These are phyloP conservation scores for Clistopyga incitator DNA, from an alignment of 2,888 invertebrate species.

Conservation along the genomic window DNA sequence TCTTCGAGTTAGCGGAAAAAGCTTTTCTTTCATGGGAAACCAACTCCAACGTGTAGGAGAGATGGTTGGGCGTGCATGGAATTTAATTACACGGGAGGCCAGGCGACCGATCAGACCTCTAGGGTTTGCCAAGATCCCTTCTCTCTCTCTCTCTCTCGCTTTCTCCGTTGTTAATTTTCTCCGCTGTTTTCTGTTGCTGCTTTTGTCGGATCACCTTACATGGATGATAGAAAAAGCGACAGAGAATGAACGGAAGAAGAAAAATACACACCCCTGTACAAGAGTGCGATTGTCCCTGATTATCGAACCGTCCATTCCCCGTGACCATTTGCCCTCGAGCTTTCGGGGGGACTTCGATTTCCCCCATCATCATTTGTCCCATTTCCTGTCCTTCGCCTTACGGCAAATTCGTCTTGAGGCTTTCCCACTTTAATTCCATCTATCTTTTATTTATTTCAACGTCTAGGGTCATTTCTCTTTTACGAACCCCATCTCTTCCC, in stretches of 20 bases:
- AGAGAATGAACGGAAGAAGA: background rate
- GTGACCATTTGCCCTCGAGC: slow-evolving; percentile 37
- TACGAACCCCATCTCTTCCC: background rate
- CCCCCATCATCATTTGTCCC: slow-evolving; percentile 30
- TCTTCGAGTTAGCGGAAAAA: slow-evolving; percentile 43
- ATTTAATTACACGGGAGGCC: slow-evolving; percentile 75
- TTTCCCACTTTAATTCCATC: background rate
- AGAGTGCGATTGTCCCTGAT: slow-evolving; percentile 61
- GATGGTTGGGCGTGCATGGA: slow-evolving; percentile 69
- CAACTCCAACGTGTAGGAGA: slow-evolving; percentile 54
- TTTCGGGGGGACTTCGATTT: slow-evolving; percentile 17
- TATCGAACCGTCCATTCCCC: slow-evolving; percentile 66
- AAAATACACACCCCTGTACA: slow-evolving; percentile 5
- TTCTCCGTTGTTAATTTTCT: background rate
- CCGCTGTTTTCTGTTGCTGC: background rate
- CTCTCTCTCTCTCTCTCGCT: slow-evolving; percentile 18
- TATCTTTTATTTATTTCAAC: background rate
- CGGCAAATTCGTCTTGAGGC: slow-evolving; percentile 8
- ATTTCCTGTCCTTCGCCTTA: slow-evolving; percentile 18
- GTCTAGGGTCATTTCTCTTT: background rate
- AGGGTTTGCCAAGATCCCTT: slow-evolving; percentile 6
- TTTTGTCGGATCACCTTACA: background rate
- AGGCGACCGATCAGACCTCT: slow-evolving; percentile 52
- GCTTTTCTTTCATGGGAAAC: slow-evolving; percentile 36
- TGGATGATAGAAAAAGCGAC: background rate